Evolutionary conservation across 2,113 vertebrate species (phyloP), one percentile per base, ranked within the genome.

Genomic region (Grammomys dolichurus): DNA sequence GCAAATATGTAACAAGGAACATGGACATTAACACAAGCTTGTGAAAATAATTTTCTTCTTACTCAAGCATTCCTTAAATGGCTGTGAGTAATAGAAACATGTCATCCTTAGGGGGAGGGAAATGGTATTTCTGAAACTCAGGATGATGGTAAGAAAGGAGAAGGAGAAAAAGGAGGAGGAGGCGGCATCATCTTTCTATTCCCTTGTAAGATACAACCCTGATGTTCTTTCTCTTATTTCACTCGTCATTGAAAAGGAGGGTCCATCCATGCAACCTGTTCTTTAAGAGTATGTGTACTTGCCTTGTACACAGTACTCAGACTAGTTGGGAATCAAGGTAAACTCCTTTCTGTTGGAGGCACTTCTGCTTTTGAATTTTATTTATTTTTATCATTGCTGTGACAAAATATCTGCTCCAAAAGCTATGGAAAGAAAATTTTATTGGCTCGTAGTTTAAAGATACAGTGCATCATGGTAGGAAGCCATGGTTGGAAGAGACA

Each of bases 21-120:
- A 20, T 28, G 1, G 36, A 3, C 63, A 48, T 97, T 69, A 17
- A 19, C n/a, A 56, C 70, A n/a, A 33, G 54, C 2, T 67, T 24
- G 10, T 84, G 65, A 95, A 77, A 11, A 22, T 81, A 69, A 89
- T 58, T 94, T 93, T 90, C 46, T 92, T 95, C 91, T 87, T 87
- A 84, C 22, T 76, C 72, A 89, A 1, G 51, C 60, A n/a, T 19
- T 69, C 8, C 40, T 95, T 92, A n/a, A 89, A 67, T 3, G 60
- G 48, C 36, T 60, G 12, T 48, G 24, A 88, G 11, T 19, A 16
- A 40, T n/a, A 31, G n/a, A 22, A 70, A 36, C 46, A 43, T n/a
- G 67, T 40, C 12, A 9, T 92, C 7, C 43, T 93, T 82, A 77
- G 75, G 82, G 31, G 67, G 31, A 51, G 12, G 28, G 28, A 65